phyloP scores from a whole-genome alignment of 2,797 vertebrate genomes.

The Microctenopoma steveboyesi region DNA sequence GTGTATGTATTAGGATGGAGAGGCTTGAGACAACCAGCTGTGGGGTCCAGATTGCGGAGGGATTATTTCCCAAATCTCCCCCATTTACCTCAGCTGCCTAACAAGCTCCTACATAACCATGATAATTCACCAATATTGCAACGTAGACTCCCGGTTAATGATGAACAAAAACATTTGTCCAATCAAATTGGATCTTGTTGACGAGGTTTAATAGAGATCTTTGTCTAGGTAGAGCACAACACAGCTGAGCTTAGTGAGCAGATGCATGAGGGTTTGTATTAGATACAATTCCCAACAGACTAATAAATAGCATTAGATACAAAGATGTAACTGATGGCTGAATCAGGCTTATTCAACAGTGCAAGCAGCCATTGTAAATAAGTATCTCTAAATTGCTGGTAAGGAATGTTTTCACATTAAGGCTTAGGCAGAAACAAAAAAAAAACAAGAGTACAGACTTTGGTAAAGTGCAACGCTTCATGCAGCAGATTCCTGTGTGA shows the following conservation, averaged over 20 bases:
- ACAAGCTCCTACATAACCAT: conserved; percentile 74
- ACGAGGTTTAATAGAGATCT: conserved; percentile 38
- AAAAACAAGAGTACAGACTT: neutral
- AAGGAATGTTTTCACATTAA: neutral
- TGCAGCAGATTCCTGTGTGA: conserved; percentile 64
- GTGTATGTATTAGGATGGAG: conserved; percentile 45
- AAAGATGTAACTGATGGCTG: conserved; percentile 12
- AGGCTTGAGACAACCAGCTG: conserved; percentile 80
- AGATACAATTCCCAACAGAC: conserved; percentile 30
- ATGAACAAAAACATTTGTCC: conserved; percentile 32
- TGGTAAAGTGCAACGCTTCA: conserved; percentile 52
- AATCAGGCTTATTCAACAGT: conserved; percentile 43
- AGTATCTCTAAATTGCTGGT: conserved; percentile 22
- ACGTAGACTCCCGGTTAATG: conserved; percentile 54
- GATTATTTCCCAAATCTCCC: conserved; percentile 82
- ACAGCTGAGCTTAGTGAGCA: conserved; percentile 21
- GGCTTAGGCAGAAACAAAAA: conserved; percentile 16
- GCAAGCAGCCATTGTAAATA: conserved; percentile 35
- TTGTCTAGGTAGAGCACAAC: conserved; percentile 35
- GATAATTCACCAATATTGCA: conserved; percentile 68
- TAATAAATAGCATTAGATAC: conserved; percentile 46
- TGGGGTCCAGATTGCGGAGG: conserved; percentile 77
- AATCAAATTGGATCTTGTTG: conserved; percentile 40
- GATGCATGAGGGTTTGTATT: conserved; percentile 9
- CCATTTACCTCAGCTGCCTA: conserved; percentile 76